Base-by-base conservation (phyloP, 2,888 invertebrate genomes). In the Drosophila algonquin region DNA sequence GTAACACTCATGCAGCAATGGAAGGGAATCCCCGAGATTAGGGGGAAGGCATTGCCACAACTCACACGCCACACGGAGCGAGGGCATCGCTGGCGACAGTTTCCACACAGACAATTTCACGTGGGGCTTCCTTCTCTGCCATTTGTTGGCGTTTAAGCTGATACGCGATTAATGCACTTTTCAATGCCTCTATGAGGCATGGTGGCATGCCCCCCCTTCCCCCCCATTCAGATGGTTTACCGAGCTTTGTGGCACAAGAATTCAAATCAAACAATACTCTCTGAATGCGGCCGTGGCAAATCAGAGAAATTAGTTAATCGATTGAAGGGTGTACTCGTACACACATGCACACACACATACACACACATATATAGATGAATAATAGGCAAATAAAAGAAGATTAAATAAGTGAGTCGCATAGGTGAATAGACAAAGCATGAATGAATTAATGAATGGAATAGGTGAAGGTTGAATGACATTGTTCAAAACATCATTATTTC, bases 161-260 rank as follows among this genome's bases (percentile, higher is more conserved):
- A 80, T 85, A 63, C 88, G 59, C 80, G 74, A 73, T 88, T 88
- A 83, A 77, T 80, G 77, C 83, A 77, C 51, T 62, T 18, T 48
- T 54, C 53, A 30, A 8, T 30, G 30, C 30, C 30, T 8, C 30
- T 8, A 7, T 30, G 30, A 0, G 30, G 30, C 30, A 30, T 30
- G 30, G 8, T 2, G 30, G 30, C 14, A 32, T 9, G 53, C 27
- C 12, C 7, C 21, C 44, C 14, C 1, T 6, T n/a, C 18, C 1
- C 21, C 21, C 21, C 21, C 32, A 27, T 30, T 27, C 14, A 7
- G 32, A 27, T 48, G 6, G 50, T 40, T 67, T 73, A 64, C 51
- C 60, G 68, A 70, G 57, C 67, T 70, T 76, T 70, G 48, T 55
- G 51, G 52, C 57, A n/a, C 32, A 47, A 63, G 63, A 58, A 71